A percentile compares a stretch with the other conserved stretches of the same genome.
phyloP scores from a whole-genome alignment of 2,113 vertebrate species.

The Vimba vimba region DNA sequence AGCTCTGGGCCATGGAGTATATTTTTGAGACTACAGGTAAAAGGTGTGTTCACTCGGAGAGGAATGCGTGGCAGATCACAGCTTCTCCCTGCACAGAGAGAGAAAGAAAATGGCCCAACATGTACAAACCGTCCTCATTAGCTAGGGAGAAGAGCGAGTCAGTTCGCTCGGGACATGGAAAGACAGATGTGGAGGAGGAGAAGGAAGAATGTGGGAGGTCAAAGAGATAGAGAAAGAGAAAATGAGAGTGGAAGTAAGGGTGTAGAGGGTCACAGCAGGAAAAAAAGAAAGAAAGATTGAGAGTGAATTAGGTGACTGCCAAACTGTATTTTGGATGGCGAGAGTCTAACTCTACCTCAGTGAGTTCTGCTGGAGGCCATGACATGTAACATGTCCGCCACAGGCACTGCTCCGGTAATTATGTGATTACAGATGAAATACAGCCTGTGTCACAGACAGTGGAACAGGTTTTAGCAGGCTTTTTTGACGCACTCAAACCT shows the following conservation, averaged over 20 bases:
- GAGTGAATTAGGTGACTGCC: conserved; percentile 24
- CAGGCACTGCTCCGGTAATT: conserved; percentile 49
- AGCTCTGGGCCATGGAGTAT: conserved; percentile 49
- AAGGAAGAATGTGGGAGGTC: conserved; percentile 20
- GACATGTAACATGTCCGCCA: conserved; percentile 59
- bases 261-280: conserved; percentile 1
- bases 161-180: background rate
- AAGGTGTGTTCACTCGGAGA: background rate
- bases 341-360: conserved; percentile 57
- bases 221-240: conserved; percentile 22
- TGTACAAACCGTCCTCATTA: conserved; percentile 21
- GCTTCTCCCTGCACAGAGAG: background rate
- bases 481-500: conserved; percentile 4
- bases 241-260: conserved; percentile 6
- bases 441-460: conserved; percentile 14
- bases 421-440: conserved; percentile 63
- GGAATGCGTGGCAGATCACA: conserved; percentile 25
- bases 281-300: background rate
- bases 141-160: conserved; percentile 17
- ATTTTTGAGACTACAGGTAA: conserved; percentile 22
- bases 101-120: background rate
- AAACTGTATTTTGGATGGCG: conserved; percentile 32
- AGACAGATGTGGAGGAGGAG: background rate
- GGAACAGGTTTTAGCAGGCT: conserved; percentile 53
- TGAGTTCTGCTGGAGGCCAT: conserved; percentile 56